Conservation (phyloP, 2,888 invertebrate genomes). For the Tenthredo amoena region DNA sequence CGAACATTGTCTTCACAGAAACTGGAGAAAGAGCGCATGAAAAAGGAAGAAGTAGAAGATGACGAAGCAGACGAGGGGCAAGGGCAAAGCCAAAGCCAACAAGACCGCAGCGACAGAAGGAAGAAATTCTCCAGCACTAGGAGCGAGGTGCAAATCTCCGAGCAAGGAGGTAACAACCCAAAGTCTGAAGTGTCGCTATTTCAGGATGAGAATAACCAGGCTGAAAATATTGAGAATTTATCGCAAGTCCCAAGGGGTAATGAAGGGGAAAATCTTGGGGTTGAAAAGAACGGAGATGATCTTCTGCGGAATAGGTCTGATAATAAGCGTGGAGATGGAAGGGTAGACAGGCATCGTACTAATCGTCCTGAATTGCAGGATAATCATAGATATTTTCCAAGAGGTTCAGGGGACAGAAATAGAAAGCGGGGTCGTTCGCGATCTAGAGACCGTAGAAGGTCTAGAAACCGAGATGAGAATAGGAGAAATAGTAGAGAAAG, state of each 20-base stretch:
- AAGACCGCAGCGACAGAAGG: conserved; percentile 57
- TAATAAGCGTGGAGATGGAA: conserved; percentile 60
- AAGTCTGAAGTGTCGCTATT: conserved; percentile 54
- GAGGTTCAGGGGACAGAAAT: conserved; percentile 68
- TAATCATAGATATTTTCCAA: conserved; percentile 64
- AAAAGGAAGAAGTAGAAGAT: conserved; percentile 82
- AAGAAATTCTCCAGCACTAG: conserved; percentile 52
- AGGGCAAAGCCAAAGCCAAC: conserved; percentile 77
- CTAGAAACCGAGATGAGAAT: conserved; percentile 67
- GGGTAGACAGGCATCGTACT: conserved; percentile 59
- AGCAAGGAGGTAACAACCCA: background rate
- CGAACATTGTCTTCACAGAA: conserved; percentile 62
- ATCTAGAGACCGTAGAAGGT: conserved; percentile 71
- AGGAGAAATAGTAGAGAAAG: conserved; percentile 69
- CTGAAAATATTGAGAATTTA: conserved; percentile 56
- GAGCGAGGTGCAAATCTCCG: conserved; percentile 3
- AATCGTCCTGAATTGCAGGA: conserved; percentile 59
- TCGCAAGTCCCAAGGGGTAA: conserved; percentile 48
- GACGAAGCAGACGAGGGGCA: conserved; percentile 81
- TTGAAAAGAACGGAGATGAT: conserved; percentile 59
- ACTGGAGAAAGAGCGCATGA: conserved; percentile 75
- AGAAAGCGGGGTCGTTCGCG: conserved; percentile 68
- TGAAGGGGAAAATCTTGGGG: conserved; percentile 51
- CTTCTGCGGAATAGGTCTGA: conserved; percentile 59
- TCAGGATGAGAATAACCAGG: conserved; percentile 66